Evolutionary conservation across 2,797 vertebrate species (phyloP).

Genomic region (Bovichtus variegatus): DNA sequence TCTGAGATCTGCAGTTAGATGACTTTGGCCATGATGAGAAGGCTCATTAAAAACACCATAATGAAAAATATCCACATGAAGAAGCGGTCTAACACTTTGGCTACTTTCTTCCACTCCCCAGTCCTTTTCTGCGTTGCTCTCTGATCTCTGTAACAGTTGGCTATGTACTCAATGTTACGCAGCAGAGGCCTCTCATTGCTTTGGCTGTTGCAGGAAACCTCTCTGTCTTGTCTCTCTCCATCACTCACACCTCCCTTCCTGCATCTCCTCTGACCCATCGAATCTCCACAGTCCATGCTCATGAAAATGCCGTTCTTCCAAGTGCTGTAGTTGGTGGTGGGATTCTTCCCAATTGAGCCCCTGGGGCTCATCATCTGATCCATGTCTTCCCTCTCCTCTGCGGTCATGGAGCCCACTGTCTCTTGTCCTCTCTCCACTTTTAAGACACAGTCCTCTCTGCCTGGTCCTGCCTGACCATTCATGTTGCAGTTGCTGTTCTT

Average conservation of each 20-base stretch:
- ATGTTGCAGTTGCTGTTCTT: conserved; percentile 59
- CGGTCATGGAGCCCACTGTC: not conserved
- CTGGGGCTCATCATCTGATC: conserved; percentile 73
- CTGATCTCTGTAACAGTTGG: conserved; percentile 89
- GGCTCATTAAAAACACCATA: conserved; percentile 93
- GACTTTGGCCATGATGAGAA: conserved; percentile 90
- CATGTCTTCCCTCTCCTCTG: conserved; percentile 70
- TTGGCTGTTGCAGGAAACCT: conserved; percentile 17
- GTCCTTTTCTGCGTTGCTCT: conserved; percentile 86
- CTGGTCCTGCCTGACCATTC: conserved; percentile 72
- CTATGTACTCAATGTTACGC: conserved; percentile 88
- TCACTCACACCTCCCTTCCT: conserved; percentile 68
- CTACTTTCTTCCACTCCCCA: conserved; percentile 93
- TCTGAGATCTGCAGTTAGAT: conserved; percentile 73
- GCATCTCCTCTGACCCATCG: conserved; percentile 32
- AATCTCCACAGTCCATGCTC: conserved; percentile 60
- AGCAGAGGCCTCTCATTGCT: conserved; percentile 84
- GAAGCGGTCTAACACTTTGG: conserved; percentile 93
- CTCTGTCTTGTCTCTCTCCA: conserved; percentile 51
- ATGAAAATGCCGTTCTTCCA: conserved; percentile 63
- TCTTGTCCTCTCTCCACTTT: conserved; percentile 67
- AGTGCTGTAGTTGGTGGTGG: conserved; percentile 47
- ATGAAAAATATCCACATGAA: conserved; percentile 95
- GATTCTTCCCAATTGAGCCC: conserved; percentile 70
- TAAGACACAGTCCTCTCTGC: conserved; percentile 60